Conservation (phyloP, 2,113 vertebrate genomes). For the Hippocampus zosterae region DNA sequence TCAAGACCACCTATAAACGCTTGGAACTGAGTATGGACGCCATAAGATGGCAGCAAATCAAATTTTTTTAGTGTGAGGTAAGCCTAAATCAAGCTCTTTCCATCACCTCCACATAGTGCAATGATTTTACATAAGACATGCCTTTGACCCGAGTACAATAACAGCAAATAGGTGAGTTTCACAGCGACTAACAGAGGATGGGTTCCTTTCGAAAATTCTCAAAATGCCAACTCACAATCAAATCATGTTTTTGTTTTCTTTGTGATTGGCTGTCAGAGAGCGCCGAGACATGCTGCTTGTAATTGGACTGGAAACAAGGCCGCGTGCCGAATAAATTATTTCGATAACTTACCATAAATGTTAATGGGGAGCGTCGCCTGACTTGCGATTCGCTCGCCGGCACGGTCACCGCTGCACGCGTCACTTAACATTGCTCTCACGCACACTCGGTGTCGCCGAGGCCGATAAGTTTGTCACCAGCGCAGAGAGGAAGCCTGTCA, state of each 20-base stretch:
- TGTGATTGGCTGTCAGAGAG: conserved; percentile 43
- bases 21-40: neutral
- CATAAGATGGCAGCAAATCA: neutral
- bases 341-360: conserved; percentile 50
- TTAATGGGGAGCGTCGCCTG: conserved; percentile 22
- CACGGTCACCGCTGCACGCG: conserved; percentile 3
- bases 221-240: neutral
- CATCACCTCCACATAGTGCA: neutral
- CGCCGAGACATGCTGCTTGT: conserved; percentile 22
- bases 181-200: neutral
- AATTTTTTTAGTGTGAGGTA: neutral
- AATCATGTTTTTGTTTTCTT: neutral
- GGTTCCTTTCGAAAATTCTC: neutral
- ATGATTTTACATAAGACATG: neutral
- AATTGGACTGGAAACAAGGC: conserved; percentile 20
- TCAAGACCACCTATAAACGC: neutral
- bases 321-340: conserved; percentile 19
- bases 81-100: neutral
- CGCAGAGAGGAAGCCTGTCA: conserved; percentile 10
- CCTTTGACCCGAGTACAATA: neutral
- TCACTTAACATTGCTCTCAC: conserved; percentile 51
- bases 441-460: conserved; percentile 13
- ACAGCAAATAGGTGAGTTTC: neutral
- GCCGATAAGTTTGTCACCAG: conserved; percentile 25
- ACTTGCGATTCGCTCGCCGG: conserved; percentile 5